These are phyloP conservation scores for Styela clava DNA, from an alignment of 23 tunicate species.

Conservation along the genomic window DNA sequence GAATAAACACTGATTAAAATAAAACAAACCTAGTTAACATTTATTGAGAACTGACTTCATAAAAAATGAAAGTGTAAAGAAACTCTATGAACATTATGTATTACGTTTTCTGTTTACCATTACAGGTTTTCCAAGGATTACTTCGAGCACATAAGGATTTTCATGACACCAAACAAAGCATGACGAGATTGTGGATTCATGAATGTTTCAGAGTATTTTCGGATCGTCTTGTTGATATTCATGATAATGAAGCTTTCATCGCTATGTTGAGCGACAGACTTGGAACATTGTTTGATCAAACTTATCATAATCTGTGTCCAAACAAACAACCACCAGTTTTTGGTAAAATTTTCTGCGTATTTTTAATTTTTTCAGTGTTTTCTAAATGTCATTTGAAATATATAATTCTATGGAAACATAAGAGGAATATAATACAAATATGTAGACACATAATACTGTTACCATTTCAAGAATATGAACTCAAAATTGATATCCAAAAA, in stretches of 20 bases:
- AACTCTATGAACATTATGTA: no score
- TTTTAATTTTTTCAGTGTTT: neutral
- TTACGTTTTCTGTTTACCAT: neutral
- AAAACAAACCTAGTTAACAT: no score
- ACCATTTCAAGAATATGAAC: no score
- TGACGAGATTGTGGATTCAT: constrained; percentile 97
- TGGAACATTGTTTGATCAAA: constrained; percentile 88
- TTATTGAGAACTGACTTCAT: no score
- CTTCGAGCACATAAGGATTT: constrained; percentile 92
- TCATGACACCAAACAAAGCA: constrained; percentile 89
- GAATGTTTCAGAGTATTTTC: constrained; percentile 95
- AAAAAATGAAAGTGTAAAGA: no score
- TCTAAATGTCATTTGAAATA: neutral
- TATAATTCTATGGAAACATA: no score
- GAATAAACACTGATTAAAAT: no score
- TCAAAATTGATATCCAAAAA: no score
- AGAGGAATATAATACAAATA: no score
- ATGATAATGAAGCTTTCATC: constrained; percentile 73
- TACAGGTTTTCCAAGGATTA: constrained; percentile 92
- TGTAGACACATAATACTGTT: no score
- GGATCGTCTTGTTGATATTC: constrained; percentile 83
- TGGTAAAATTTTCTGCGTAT: constrained; percentile 30
- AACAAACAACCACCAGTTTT: constrained; percentile 86
- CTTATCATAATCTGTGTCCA: constrained; percentile 90
- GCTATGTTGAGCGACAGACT: constrained; percentile 72